Percentiles rank a stretch among this genome's conserved stretches.
phyloP scores from a whole-genome alignment of 2,113 vertebrate genomes.

The Pantherophis guttatus region DNA sequence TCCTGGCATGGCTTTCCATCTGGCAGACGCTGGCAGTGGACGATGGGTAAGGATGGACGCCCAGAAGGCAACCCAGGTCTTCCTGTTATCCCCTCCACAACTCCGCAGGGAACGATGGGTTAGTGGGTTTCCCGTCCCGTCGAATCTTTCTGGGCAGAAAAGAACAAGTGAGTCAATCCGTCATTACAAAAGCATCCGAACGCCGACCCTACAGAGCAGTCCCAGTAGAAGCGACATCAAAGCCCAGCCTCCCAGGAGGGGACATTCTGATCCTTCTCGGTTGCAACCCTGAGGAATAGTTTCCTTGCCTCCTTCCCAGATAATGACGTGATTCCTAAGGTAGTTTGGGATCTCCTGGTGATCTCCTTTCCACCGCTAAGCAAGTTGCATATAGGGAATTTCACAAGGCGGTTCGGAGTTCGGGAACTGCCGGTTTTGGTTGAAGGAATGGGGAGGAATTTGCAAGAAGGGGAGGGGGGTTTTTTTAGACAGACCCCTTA shows the following conservation, averaged over 20 bases:
- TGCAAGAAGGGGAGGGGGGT: not conserved
- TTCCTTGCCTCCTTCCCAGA: not conserved
- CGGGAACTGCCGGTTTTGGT: accelerated
- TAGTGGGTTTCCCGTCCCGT: not conserved
- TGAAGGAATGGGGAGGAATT: not conserved
- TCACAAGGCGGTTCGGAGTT: not conserved
- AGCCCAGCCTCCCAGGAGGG: not conserved
- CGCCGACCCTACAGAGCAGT: accelerated
- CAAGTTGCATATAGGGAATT: not conserved
- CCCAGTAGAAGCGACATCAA: not conserved
- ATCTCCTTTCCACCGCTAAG: not conserved
- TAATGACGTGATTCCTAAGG: accelerated
- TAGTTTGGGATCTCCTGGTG: not conserved
- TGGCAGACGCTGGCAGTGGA: conserved; percentile 53
- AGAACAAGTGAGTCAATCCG: not conserved
- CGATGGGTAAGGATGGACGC: conserved; percentile 65
- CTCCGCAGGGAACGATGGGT: not conserved
- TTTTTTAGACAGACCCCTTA: not conserved
- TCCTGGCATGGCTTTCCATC: conserved; percentile 52
- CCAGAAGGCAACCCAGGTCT: too few relatives aligned
- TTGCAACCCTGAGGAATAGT: not conserved
- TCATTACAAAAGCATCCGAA: too few relatives aligned
- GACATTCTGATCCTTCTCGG: not conserved
- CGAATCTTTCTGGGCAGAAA: not conserved
- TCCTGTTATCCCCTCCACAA: not conserved